These are phyloP conservation scores for Operophtera brumata DNA, from an alignment of 2,888 invertebrate species.

Conservation along the genomic window DNA sequence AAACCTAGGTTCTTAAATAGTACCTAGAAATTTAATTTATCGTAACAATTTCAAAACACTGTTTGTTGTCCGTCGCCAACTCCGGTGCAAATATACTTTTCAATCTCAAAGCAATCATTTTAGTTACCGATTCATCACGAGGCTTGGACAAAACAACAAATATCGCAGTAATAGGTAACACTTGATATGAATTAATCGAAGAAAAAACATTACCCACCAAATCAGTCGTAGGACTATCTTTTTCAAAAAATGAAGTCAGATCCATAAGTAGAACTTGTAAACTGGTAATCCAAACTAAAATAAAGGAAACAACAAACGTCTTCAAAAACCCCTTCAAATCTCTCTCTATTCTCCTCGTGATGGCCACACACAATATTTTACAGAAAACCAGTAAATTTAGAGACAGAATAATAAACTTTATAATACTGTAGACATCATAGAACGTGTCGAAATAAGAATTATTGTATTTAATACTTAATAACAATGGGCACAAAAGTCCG, in stretches of 20 bases:
- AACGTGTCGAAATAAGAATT: conserved; percentile 19
- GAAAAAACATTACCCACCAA: conserved; percentile 16
- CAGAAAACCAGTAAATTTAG: conserved; percentile 51
- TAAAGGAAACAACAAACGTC: conserved; percentile 44
- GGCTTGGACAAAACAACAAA: conserved; percentile 33
- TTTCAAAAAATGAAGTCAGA: conserved; percentile 30
- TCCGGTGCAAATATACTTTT: too few species aligned
- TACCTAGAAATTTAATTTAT: too few species aligned
- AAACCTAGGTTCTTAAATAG: too few species aligned
- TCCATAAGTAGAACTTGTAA: conserved; percentile 57
- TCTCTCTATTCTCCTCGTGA: conserved; percentile 19
- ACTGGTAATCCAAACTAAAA: conserved; percentile 53
- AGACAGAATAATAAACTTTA: conserved; percentile 50
- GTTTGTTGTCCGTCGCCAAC: too few species aligned
- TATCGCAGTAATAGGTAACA: conserved; percentile 34
- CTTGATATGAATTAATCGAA: conserved; percentile 41
- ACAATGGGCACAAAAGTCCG: conserved; percentile 40
- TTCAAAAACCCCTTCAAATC: conserved; percentile 28
- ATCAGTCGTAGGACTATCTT: background rate
- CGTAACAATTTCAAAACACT: too few species aligned
- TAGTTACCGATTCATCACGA: background rate
- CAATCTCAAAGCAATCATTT: background rate
- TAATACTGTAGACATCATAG: conserved; percentile 41
- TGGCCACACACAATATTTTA: conserved; percentile 50
- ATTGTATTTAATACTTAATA: background rate